Evolutionary conservation across 2,888 invertebrate species (phyloP), one percentile per base, ranked within the genome.

Genomic region (Noctua janthina): DNA sequence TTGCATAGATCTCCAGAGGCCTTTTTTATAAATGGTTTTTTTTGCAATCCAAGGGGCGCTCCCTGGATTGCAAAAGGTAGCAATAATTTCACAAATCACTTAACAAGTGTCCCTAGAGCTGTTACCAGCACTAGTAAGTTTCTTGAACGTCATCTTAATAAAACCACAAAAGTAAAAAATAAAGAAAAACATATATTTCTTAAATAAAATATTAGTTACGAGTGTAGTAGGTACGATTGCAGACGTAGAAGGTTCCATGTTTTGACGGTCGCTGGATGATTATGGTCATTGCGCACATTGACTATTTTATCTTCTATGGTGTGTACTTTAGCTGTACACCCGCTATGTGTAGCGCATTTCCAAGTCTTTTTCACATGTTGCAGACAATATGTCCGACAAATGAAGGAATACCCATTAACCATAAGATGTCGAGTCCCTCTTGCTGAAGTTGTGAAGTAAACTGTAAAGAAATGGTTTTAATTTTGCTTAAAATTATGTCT

Each of bases 311-410:
- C 93, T 56, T 94, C 85, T 39, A 95, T 79, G 0, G 95, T 95
- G 81, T 95, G 95, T 0, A 94, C 94, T 84, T 95, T 95, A 43
- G 95, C 95, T 0, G 94, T 94, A 80, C 95, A 95, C 78, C 92
- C 94, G 5, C 93, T 90, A 51, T 93, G 92, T 0, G 94, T 93
- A 0, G 95, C 94, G 70, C 95, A 95, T 79, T 95, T 95, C 90
- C 90, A 90, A 5, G 91, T 95, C 83, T 95, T 95, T 89, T 95
- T 95, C 59, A 94, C 87, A 76, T 93, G 92, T 78, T 94, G 86
- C 6, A 90, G 81, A 78, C 94, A 95, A 84, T 95, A 95, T 13
- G 92, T 93, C 23, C 95, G 91, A 82, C 95, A 95, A 82, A 95
- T 93, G 87, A 95, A 95, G 7, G 94, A 82, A 78, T 93, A 95